phyloP scores from a whole-genome alignment of 1,140 invertebrate genomes.

The Pachypsylla venusta region DNA sequence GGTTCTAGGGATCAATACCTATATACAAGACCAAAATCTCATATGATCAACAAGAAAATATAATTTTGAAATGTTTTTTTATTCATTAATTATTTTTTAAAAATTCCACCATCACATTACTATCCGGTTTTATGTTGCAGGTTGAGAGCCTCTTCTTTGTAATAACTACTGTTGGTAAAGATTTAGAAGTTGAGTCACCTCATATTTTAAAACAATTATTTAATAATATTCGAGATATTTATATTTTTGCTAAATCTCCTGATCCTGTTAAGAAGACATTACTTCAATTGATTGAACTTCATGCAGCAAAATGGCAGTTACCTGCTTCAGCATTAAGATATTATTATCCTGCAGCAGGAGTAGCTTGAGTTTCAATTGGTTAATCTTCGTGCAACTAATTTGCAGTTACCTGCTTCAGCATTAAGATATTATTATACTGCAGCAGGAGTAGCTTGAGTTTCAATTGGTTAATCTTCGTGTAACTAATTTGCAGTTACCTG shows the following conservation, averaged over 20 bases:
- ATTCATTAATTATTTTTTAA: no score
- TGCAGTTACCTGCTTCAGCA: constrained; percentile 73
- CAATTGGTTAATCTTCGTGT: constrained; percentile 79
- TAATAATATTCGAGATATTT: constrained; percentile 61
- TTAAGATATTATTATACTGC: constrained; percentile 71
- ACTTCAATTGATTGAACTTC: constrained; percentile 72
- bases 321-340: constrained; percentile 74
- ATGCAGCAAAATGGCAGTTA: constrained; percentile 75
- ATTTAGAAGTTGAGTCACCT: constrained; percentile 62
- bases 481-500: constrained; percentile 72
- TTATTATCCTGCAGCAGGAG: constrained; percentile 42
- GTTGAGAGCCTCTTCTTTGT: constrained; percentile 77
- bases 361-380: constrained; percentile 64
- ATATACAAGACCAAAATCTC: no score
- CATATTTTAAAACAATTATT: constrained; percentile 59
- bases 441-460: constrained; percentile 37
- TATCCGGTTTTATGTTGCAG: no score
- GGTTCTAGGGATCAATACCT: no score
- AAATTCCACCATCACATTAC: no score
- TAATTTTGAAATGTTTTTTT: no score
- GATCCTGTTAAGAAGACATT: constrained; percentile 59
- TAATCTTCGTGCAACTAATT: constrained; percentile 70
- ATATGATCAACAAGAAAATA: no score
- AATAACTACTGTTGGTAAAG: constrained; percentile 67
- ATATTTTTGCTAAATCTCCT: constrained; percentile 49